These are phyloP conservation scores for Ladona fulva DNA, from an alignment of 1,140 invertebrate species.

Conservation along the genomic window DNA sequence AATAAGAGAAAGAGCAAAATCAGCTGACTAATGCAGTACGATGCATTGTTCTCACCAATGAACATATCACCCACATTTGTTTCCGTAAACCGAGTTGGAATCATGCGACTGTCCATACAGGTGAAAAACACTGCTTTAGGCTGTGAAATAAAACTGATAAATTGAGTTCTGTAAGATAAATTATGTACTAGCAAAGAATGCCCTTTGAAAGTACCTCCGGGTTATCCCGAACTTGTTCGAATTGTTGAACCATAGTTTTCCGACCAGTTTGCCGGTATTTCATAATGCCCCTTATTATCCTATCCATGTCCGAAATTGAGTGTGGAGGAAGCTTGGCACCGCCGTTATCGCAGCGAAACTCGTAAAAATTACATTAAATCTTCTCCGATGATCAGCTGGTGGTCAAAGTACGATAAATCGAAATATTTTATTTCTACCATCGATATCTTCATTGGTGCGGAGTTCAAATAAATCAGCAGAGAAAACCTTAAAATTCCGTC, in stretches of 20 bases:
- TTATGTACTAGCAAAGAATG: neutral
- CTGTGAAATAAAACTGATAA: constrained; percentile 42
- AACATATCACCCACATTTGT: constrained; percentile 96
- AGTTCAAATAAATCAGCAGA: too few relatives aligned
- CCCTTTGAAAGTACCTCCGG: constrained; percentile 58
- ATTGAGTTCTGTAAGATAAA: neutral
- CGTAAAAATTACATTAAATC: too few relatives aligned
- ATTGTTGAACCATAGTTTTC: constrained; percentile 81
- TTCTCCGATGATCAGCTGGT: too few relatives aligned
- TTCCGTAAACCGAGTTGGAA: constrained; percentile 89
- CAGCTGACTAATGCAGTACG: neutral
- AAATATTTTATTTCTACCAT: too few relatives aligned
- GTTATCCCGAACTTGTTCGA: constrained; percentile 74
- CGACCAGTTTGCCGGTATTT: constrained; percentile 70
- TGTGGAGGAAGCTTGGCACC: too few relatives aligned
- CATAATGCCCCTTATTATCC: constrained; percentile 80
- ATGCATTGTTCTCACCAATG: constrained; percentile 55
- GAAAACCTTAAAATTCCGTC: too few relatives aligned
- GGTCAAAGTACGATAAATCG: too few relatives aligned
- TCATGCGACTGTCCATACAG: constrained; percentile 95
- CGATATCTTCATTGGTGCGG: too few relatives aligned
- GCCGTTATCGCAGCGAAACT: too few relatives aligned
- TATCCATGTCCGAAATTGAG: constrained; percentile 52
- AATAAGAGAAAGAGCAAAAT: neutral
- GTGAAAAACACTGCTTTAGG: constrained; percentile 94